phyloP scores from a whole-genome alignment of 1,140 invertebrate species.

The Drosophila ironensis region DNA sequence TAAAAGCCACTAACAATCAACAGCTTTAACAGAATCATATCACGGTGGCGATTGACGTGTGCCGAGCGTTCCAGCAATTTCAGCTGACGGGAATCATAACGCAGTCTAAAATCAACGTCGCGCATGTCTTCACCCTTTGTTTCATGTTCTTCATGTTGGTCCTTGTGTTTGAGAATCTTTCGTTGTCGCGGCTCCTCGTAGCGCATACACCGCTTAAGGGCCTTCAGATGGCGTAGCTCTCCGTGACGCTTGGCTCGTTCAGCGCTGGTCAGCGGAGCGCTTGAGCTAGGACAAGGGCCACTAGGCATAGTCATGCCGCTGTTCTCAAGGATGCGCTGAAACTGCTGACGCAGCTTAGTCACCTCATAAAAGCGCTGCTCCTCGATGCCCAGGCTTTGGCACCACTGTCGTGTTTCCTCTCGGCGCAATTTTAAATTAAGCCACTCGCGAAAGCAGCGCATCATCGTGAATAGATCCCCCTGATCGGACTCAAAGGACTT shows the following conservation, averaged over 20 bases:
- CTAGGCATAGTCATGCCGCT: conserved; percentile 84
- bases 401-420: conserved; percentile 89
- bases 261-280: conserved; percentile 85
- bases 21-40: conserved; percentile 94
- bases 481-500: conserved; percentile 83
- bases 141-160: conserved; percentile 83
- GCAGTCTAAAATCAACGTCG: conserved; percentile 95
- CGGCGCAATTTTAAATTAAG: conserved; percentile 87
- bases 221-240: conserved; percentile 92
- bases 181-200: conserved; percentile 86
- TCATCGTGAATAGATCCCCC: conserved; percentile 96
- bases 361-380: conserved; percentile 98
- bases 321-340: conserved; percentile 92
- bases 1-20: conserved; percentile 96
- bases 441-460: conserved; percentile 96
- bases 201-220: conserved; percentile 88
- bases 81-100: conserved; percentile 87
- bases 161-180: conserved; percentile 87
- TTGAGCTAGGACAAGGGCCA: conserved; percentile 49
- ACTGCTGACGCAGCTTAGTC: conserved; percentile 95
- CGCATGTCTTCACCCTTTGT: conserved; percentile 89
- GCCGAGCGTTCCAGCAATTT: conserved; percentile 71
- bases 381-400: conserved; percentile 92
- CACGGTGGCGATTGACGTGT: conserved; percentile 89
- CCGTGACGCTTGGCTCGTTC: conserved; percentile 92